Conservation (phyloP, 2,888 invertebrate genomes). For the Lycophotia porphyrea region DNA sequence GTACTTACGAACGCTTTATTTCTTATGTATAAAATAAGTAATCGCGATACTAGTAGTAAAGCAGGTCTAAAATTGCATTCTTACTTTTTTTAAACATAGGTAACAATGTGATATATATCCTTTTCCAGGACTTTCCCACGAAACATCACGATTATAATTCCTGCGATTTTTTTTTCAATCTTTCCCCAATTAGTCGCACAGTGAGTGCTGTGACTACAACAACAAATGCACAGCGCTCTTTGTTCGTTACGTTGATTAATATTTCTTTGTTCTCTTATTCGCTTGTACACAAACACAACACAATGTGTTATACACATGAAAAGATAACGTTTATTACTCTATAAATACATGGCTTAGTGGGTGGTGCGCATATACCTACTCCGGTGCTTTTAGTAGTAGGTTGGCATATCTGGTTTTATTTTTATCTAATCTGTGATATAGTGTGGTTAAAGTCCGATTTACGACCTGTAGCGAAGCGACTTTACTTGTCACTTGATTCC, state of each 20-base stretch:
- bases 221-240: constrained; percentile 17
- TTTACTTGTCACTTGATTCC: neutral
- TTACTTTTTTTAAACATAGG: neutral
- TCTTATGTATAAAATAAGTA: neutral
- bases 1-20: neutral
- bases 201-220: neutral
- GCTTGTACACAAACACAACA: constrained; percentile 23
- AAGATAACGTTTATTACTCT: constrained; percentile 31
- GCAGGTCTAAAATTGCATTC: neutral
- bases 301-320: constrained; percentile 17
- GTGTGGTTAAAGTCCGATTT: neutral
- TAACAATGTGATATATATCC: neutral
- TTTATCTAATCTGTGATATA: neutral
- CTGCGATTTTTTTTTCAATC: constrained; percentile 6
- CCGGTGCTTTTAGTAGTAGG: neutral
- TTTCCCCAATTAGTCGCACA: neutral
- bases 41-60: neutral
- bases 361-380: neutral
- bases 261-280: constrained; percentile 56
- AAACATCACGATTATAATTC: neutral
- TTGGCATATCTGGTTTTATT: neutral
- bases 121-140: neutral
- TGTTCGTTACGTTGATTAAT: constrained; percentile 35
- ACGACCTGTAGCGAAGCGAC: neutral
- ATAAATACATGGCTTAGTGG: constrained; percentile 14